These are phyloP conservation scores for Calcarius ornatus DNA, from an alignment of 2,113 vertebrate species.

Conservation along the genomic window DNA sequence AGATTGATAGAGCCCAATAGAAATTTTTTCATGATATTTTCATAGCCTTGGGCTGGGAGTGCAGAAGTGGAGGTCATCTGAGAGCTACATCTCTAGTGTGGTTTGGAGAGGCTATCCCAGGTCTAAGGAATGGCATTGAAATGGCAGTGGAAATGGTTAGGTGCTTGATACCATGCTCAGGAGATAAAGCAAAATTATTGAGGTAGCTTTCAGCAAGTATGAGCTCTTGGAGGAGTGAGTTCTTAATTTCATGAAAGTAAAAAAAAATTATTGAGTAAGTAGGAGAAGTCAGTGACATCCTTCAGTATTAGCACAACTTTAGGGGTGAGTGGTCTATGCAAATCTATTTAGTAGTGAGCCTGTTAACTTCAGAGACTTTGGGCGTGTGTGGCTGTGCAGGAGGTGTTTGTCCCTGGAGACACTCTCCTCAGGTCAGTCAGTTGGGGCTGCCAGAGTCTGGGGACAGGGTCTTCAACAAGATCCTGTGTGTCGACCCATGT, in stretches of 20 bases:
- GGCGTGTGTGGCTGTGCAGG: neutral
- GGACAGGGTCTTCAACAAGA: neutral
- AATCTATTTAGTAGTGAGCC: neutral
- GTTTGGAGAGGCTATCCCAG: neutral
- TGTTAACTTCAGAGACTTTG: neutral
- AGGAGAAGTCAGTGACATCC: neutral
- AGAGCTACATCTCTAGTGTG: neutral
- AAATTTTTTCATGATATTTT: neutral
- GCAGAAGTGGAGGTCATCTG: neutral
- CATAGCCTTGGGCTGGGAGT: neutral
- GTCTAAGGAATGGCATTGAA: neutral
- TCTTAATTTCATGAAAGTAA: no score
- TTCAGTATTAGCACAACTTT: neutral
- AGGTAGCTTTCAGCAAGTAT: neutral
- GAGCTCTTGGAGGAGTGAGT: neutral
- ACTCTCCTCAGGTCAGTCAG: neutral
- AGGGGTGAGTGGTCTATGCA: neutral
- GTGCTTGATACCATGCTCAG: neutral
- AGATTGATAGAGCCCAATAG: neutral
- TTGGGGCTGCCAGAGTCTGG: neutral
- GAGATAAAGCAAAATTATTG: neutral
- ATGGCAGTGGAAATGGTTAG: neutral
- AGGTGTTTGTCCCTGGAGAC: neutral
- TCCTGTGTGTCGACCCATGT: neutral
- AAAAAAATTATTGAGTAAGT: neutral